Conservation (phyloP, 2,888 invertebrate genomes). For the Amiota minor region DNA sequence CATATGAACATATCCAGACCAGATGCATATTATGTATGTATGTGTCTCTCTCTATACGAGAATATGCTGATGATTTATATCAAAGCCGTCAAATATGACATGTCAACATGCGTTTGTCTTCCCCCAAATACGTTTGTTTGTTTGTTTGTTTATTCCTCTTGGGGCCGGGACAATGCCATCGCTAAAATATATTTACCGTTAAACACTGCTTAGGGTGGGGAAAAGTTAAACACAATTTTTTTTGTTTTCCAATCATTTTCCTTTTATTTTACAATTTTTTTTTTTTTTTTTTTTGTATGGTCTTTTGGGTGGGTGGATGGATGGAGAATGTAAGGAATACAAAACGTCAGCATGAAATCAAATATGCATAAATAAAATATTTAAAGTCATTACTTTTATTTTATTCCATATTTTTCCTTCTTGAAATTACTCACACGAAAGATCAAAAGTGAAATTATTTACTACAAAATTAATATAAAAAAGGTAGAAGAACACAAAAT, state of each 20-base stretch:
- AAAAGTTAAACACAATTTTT: not conserved
- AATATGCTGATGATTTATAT: slow-evolving; percentile 63
- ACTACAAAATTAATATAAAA: too few relatives aligned
- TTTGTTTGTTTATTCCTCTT: not conserved
- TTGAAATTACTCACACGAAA: too few relatives aligned
- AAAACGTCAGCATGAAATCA: slow-evolving; percentile 12
- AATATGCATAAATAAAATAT: slow-evolving; percentile 40
- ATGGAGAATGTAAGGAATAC: slow-evolving; percentile 20
- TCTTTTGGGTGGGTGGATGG: slow-evolving; percentile 17
- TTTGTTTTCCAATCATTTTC: not conserved
- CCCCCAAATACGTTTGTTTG: not conserved
- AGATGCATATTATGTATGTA: slow-evolving; percentile 8
- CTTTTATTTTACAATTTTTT: not conserved
- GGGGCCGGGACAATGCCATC: not conserved
- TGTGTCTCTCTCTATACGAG: not conserved
- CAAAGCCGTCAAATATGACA: slow-evolving; percentile 67
- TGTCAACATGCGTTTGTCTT: slow-evolving; percentile 52
- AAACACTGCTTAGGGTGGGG: not conserved
- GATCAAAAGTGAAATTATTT: too few relatives aligned
- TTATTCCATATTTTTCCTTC: too few relatives aligned
- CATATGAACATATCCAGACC: not conserved
- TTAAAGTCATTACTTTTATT: slow-evolving; percentile 50
- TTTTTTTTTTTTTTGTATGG: not conserved
- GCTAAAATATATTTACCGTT: slow-evolving; percentile 17
- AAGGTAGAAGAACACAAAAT: too few relatives aligned